Conservation (phyloP, 2,113 vertebrate species). For the Megaceryle torquata region DNA sequence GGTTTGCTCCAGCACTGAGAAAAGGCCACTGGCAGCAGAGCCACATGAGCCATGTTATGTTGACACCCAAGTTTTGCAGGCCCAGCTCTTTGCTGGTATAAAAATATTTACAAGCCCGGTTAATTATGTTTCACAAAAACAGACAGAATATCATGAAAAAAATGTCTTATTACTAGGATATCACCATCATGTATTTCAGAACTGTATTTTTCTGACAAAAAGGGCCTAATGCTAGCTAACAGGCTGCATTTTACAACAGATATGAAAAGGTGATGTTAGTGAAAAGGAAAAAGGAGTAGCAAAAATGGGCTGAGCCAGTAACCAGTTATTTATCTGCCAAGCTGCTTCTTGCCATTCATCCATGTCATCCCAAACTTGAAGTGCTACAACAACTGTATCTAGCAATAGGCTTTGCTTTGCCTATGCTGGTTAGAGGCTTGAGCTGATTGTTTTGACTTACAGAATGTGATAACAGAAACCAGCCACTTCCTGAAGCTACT, state of each 20-base stretch:
- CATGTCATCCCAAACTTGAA: background rate
- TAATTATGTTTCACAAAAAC: background rate
- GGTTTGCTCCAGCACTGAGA: background rate
- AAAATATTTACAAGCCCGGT: background rate
- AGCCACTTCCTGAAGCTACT: background rate
- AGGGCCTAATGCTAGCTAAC: background rate
- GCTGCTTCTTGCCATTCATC: background rate
- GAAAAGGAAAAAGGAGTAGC: background rate
- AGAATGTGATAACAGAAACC: background rate
- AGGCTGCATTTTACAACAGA: background rate
- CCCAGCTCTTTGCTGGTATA: background rate
- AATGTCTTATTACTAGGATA: background rate
- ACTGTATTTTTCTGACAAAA: background rate
- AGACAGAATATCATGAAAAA: background rate
- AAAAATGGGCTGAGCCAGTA: background rate
- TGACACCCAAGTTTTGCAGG: background rate
- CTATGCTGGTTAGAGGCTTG: background rate
- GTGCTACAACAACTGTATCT: background rate
- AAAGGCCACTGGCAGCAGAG: background rate
- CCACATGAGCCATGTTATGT: rapidly evolving
- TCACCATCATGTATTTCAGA: background rate
- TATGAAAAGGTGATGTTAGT: background rate
- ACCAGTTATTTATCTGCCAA: background rate
- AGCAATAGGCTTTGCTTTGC: background rate
- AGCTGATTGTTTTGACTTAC: background rate